Conservation (phyloP, 2,797 vertebrate genomes). For the Lutjanus campechanus region DNA sequence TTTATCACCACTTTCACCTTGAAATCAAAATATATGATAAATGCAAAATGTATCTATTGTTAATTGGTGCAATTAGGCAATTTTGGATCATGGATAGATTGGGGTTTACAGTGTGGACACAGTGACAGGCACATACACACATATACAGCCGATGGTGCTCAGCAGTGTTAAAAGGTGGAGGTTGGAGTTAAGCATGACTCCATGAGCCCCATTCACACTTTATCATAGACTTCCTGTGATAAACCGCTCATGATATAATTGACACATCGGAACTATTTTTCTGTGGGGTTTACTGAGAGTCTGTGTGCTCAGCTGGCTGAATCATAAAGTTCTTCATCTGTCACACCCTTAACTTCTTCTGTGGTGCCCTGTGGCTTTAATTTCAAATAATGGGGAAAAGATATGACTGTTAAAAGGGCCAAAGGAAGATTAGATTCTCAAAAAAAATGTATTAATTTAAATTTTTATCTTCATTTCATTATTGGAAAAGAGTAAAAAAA, state of each 20-base stretch:
- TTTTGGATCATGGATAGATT: no score
- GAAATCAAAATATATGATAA: no score
- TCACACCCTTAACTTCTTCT: not conserved
- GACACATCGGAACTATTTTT: constrained; percentile 6
- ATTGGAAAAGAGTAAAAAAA: not conserved
- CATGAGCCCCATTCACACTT: constrained; percentile 46
- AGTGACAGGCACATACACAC: constrained; percentile 47
- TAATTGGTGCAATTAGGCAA: no score
- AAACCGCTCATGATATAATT: constrained; percentile 2
- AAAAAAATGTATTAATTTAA: constrained; percentile 19
- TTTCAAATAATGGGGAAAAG: constrained; percentile 22
- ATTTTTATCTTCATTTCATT: constrained; percentile 33
- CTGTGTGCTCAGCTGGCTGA: not conserved
- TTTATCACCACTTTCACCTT: no score
- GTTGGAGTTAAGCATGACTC: constrained; percentile 64
- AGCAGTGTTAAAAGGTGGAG: constrained; percentile 43
- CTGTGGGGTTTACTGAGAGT: not conserved
- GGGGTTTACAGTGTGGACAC: constrained; percentile 1
- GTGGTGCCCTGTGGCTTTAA: constrained; percentile 10
- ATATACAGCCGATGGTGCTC: constrained; percentile 25
- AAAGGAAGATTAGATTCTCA: constrained; percentile 13
- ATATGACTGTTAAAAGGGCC: not conserved
- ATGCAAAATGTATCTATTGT: no score
- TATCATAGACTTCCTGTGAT: constrained; percentile 22
- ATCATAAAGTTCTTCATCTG: constrained; percentile 14